Evolutionary conservation across 2,888 invertebrate genomes (phyloP).

Genomic region (Caenorhabditis sp.): DNA sequence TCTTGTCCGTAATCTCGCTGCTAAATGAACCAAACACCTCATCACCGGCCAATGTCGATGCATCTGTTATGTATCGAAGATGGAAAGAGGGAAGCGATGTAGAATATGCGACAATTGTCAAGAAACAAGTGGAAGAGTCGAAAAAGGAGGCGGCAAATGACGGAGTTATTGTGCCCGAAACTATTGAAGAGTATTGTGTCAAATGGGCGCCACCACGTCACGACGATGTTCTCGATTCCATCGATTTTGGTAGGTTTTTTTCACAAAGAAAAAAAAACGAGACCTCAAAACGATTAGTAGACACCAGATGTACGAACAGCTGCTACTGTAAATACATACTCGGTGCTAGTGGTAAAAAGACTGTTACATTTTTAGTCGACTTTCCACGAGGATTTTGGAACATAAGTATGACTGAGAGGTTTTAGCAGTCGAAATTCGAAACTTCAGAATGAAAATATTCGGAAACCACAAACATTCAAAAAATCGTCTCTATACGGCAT

Average conservation of each 20-base stretch:
- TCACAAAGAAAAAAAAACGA: slow-evolving; percentile 2
- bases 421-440: no score
- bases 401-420: no score
- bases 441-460: no score
- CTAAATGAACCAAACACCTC: slow-evolving; percentile 99
- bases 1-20: slow-evolving; percentile 95
- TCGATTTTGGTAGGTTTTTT: slow-evolving; percentile 86
- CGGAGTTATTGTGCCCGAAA: slow-evolving; percentile 93
- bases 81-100: slow-evolving; percentile 90
- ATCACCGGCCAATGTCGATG: slow-evolving; percentile 99
- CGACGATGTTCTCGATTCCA: slow-evolving; percentile 86
- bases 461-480: no score
- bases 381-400: no score
- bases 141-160: slow-evolving; percentile 94
- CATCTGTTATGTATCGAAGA: slow-evolving; percentile 97
- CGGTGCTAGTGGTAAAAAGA: no score
- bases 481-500: no score
- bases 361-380: no score
- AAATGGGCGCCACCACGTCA: slow-evolving; percentile 84
- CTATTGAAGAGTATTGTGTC: slow-evolving; percentile 97
- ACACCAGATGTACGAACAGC: background rate
- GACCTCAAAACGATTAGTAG: background rate
- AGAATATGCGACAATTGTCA: slow-evolving; percentile 96
- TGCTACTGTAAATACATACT: no score
- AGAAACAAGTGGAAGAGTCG: slow-evolving; percentile 95